Evolutionary conservation across 2,888 invertebrate genomes (phyloP).

Genomic region (Sipunculus nudus): DNA sequence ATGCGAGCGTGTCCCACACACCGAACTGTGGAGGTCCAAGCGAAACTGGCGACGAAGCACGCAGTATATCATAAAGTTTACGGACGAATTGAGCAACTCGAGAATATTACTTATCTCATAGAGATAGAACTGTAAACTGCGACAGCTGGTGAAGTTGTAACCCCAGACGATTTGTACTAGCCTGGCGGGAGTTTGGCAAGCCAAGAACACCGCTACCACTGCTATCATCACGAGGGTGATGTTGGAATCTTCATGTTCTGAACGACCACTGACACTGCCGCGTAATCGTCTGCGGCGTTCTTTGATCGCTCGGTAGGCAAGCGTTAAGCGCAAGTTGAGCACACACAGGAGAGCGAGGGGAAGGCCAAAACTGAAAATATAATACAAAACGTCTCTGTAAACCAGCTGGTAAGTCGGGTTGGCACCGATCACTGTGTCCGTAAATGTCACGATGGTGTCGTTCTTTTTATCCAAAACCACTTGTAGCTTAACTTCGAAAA

Average conservation of each 20-base stretch:
- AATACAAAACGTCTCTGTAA: constrained; percentile 28
- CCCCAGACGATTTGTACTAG: too few species aligned
- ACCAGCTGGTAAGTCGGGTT: constrained; percentile 14
- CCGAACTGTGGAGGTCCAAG: constrained; percentile 3
- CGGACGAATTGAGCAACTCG: constrained; percentile 29
- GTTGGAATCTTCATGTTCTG: too few species aligned
- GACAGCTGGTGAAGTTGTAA: too few species aligned
- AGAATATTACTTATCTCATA: constrained; percentile 20
- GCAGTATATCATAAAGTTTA: constrained; percentile 31
- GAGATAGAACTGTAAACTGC: constrained; percentile 6
- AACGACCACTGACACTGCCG: too few species aligned
- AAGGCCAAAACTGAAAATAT: constrained; percentile 30
- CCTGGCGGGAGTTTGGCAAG: too few species aligned
- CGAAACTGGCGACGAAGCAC: constrained; percentile 28
- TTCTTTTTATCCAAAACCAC: not conserved
- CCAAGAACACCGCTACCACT: too few species aligned
- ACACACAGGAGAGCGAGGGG: constrained; percentile 24
- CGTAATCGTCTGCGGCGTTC: too few species aligned
- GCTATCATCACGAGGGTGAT: too few species aligned
- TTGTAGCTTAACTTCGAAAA: constrained; percentile 16
- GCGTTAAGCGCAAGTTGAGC: constrained; percentile 21
- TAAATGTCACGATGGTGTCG: not conserved
- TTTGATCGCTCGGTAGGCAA: constrained; percentile 16
- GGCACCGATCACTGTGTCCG: constrained; percentile 5
- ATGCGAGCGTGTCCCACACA: not conserved